phyloP scores from a whole-genome alignment of 2,888 invertebrate genomes.

The Trissolcus japonicus region DNA sequence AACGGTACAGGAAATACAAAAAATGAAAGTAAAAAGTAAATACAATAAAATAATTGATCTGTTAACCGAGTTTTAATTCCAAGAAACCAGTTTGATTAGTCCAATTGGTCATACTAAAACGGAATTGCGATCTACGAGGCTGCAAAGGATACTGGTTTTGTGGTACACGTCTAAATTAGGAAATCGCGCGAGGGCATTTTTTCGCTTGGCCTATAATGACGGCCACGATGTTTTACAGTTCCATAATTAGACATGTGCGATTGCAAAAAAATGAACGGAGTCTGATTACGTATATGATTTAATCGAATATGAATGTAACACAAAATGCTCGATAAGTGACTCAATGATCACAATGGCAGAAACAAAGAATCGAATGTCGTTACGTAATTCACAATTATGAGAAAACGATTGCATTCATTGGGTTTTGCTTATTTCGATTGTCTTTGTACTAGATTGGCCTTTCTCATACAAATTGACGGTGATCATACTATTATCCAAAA shows the following conservation, averaged over 20 bases:
- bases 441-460: background rate
- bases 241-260: conserved; percentile 47
- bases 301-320: conserved; percentile 27
- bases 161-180: conserved; percentile 44
- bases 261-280: conserved; percentile 23
- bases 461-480: background rate
- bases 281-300: conserved; percentile 30
- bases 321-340: conserved; percentile 33
- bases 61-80: conserved; percentile 18
- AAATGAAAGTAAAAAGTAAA: no score
- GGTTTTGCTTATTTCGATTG: background rate
- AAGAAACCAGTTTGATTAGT: conserved; percentile 36
- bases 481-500: no score
- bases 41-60: no score
- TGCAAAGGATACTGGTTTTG: conserved; percentile 41
- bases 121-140: conserved; percentile 38
- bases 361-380: conserved; percentile 22
- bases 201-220: conserved; percentile 10
- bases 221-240: conserved; percentile 43
- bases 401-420: conserved; percentile 3
- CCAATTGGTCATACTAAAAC: conserved; percentile 37
- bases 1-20: no score
- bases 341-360: conserved; percentile 22
- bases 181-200: conserved; percentile 25
- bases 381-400: conserved; percentile 9